These are phyloP conservation scores for Columbina picui DNA, from an alignment of 2,113 vertebrate genomes.

Conservation along the genomic window DNA sequence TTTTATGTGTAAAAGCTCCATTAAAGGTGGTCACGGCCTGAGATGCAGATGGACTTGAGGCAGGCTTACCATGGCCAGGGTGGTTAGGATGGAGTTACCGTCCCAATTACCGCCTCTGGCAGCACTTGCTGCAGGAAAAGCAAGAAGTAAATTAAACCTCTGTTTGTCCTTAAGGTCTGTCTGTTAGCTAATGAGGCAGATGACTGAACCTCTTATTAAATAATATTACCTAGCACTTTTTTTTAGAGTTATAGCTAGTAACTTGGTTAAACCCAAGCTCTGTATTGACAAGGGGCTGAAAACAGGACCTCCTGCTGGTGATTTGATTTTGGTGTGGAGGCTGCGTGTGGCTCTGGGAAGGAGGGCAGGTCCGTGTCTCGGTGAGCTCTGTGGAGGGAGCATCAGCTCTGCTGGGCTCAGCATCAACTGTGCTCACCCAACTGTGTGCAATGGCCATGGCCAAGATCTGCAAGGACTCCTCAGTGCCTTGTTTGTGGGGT, in stretches of 20 bases:
- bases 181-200: background rate
- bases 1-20: background rate
- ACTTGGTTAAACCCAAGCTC: background rate
- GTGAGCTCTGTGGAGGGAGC: background rate
- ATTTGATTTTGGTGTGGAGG: background rate
- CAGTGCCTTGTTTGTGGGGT: background rate
- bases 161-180: background rate
- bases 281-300: background rate
- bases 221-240: background rate
- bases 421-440: background rate
- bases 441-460: rapidly evolving
- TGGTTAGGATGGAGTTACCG: rapidly evolving
- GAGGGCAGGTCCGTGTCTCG: rapidly evolving
- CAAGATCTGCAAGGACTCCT: background rate
- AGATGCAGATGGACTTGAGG: background rate
- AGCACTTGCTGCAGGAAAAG: background rate
- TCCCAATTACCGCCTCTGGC: background rate
- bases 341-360: background rate
- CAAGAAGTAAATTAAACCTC: background rate
- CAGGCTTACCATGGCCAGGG: background rate
- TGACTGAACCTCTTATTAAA: background rate
- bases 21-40: background rate
- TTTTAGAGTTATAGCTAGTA: background rate
- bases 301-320: background rate
- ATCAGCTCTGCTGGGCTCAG: background rate